These are phyloP conservation scores for Mylabris sibirica DNA, from an alignment of 2,888 invertebrate species.

Conservation along the genomic window DNA sequence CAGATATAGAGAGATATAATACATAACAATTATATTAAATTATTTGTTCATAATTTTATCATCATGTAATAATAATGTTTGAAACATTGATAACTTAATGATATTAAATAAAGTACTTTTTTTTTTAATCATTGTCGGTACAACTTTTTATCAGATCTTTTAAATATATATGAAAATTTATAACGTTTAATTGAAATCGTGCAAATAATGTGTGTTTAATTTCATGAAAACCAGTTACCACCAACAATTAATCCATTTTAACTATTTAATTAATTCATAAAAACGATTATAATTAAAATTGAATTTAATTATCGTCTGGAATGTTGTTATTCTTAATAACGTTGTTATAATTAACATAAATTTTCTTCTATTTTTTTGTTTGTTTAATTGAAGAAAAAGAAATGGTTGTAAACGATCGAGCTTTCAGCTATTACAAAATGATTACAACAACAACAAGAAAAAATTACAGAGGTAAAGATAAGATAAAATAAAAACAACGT, in stretches of 20 bases:
- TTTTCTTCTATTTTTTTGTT: neutral
- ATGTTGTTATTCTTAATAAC: neutral
- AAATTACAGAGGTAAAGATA: neutral
- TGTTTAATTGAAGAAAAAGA: no score
- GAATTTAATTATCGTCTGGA: neutral
- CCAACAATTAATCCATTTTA: neutral
- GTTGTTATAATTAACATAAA: neutral
- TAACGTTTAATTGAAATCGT: neutral
- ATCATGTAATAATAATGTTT: neutral
- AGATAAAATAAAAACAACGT: neutral
- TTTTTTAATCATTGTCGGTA: neutral
- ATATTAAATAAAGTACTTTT: no score
- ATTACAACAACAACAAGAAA: neutral
- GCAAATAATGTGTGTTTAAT: neutral
- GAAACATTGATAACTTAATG: neutral
- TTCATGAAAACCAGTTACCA: neutral
- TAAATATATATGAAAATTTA: neutral
- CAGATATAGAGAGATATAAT: no score
- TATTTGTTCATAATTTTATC: neutral
- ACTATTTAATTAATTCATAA: neutral
- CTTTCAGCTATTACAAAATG: no score
- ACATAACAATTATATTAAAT: neutral
- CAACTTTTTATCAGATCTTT: neutral
- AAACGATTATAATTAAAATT: slow-evolving; percentile 1
- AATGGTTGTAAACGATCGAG: no score